Conservation (phyloP, 1,140 invertebrate genomes). For the Brachionus asplanchnoidis region DNA sequence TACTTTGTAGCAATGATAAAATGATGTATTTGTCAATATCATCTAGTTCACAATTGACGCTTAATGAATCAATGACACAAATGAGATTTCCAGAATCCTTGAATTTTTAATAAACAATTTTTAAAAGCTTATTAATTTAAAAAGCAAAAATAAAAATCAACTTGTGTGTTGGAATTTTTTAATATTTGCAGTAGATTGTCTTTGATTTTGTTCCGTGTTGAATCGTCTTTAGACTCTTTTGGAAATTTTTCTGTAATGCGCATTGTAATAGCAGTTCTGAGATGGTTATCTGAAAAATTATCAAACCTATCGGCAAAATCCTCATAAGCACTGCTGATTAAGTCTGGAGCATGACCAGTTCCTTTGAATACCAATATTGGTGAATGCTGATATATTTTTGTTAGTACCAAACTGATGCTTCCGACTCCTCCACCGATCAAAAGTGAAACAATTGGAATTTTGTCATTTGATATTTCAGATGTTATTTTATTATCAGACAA, state of each 20-base stretch:
- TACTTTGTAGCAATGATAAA: background rate
- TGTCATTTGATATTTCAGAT: background rate
- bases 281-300: slow-evolving; percentile 53
- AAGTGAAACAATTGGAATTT: slow-evolving; percentile 15
- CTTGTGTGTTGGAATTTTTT: slow-evolving; percentile 37
- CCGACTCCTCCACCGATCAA: background rate
- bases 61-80: background rate
- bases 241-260: slow-evolving; percentile 54
- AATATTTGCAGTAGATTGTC: slow-evolving; percentile 55
- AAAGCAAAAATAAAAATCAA: background rate
- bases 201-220: slow-evolving; percentile 47
- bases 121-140: background rate
- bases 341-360: slow-evolving; percentile 55
- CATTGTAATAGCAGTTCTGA: slow-evolving; percentile 56
- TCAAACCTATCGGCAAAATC: slow-evolving; percentile 52
- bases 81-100: slow-evolving; percentile 13
- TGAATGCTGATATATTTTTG: slow-evolving; percentile 47
- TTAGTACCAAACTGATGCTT: background rate
- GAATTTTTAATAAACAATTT: background rate
- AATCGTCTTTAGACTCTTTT: slow-evolving; percentile 50
- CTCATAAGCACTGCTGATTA: slow-evolving; percentile 54
- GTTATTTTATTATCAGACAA: background rate
- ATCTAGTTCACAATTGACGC: background rate
- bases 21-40: slow-evolving; percentile 15
- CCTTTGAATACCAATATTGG: slow-evolving; percentile 57